phyloP scores from a whole-genome alignment of 2,113 vertebrate genomes.

The Nesoenas mayeri region DNA sequence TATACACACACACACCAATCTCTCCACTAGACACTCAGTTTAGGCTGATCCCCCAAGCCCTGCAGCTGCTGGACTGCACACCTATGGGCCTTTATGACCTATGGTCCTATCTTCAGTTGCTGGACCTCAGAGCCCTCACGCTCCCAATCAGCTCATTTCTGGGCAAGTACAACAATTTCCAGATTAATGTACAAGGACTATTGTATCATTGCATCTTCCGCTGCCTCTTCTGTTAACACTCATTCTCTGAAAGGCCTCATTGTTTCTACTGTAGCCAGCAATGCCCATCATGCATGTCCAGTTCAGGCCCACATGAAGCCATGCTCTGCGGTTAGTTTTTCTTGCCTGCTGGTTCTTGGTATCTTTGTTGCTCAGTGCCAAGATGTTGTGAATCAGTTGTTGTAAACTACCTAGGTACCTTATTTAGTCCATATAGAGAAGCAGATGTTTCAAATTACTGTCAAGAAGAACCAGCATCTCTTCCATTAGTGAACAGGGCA shows the following conservation, averaged over 20 bases:
- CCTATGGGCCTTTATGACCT: neutral
- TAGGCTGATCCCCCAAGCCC: neutral
- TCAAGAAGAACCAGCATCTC: neutral
- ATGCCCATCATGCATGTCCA: neutral
- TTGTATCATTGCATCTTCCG: neutral
- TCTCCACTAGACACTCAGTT: neutral
- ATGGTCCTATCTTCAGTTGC: neutral
- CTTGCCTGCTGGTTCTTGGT: neutral
- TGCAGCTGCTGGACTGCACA: neutral
- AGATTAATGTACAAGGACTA: neutral
- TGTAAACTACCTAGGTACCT: neutral
- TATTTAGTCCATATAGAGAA: neutral
- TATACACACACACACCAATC: neutral
- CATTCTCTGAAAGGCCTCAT: neutral
- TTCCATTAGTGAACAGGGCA: neutral
- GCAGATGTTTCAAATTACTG: neutral
- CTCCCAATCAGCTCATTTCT: neutral
- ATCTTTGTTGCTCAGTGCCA: neutral
- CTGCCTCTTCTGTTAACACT: neutral
- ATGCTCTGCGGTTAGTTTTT: neutral
- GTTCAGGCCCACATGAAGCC: neutral
- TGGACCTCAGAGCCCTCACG: neutral
- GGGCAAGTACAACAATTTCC: neutral
- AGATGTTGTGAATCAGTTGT: neutral
- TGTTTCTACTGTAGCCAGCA: neutral